A percentile compares a stretch with the other conserved stretches of the same genome.
These are phyloP conservation scores for Armadillidium nasatum DNA, from an alignment of 1,140 invertebrate species.

Conservation along the genomic window DNA sequence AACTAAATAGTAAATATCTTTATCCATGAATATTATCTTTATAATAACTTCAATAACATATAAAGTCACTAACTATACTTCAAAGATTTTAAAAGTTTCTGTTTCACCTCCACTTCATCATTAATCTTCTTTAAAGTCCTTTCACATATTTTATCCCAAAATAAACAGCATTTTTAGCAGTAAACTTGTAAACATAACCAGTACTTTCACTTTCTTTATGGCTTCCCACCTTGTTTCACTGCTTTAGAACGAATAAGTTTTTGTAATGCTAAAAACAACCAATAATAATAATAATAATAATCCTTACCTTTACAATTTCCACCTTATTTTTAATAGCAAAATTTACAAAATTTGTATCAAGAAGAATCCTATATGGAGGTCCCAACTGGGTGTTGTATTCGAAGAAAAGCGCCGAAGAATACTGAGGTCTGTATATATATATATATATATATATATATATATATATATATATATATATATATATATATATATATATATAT, in stretches of 20 bases:
- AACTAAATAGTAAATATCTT: no score
- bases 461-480: no score
- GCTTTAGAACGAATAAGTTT: no score
- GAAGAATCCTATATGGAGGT: slow-evolving; percentile 91
- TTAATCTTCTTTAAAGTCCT: not conserved
- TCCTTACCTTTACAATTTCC: slow-evolving; percentile 66
- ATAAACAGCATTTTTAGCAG: not conserved
- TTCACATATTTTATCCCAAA: not conserved
- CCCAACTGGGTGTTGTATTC: slow-evolving; percentile 98
- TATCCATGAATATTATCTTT: no score
- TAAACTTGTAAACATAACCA: not conserved
- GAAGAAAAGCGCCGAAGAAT: slow-evolving; percentile 90
- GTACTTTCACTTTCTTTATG: not conserved
- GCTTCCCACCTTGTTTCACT: no score
- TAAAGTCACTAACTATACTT: no score
- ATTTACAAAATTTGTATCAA: slow-evolving; percentile 99
- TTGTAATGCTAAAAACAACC: no score
- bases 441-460: not conserved
- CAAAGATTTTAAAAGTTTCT: no score
- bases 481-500: no score
- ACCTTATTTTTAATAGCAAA: slow-evolving; percentile 98
- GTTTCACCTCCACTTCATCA: no score
- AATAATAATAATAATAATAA: not conserved
- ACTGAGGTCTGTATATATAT: slow-evolving; percentile 58
- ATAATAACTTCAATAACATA: no score